Evolutionary conservation across 2,888 invertebrate genomes (phyloP).

Genomic region (Caradrina clavipalpis): DNA sequence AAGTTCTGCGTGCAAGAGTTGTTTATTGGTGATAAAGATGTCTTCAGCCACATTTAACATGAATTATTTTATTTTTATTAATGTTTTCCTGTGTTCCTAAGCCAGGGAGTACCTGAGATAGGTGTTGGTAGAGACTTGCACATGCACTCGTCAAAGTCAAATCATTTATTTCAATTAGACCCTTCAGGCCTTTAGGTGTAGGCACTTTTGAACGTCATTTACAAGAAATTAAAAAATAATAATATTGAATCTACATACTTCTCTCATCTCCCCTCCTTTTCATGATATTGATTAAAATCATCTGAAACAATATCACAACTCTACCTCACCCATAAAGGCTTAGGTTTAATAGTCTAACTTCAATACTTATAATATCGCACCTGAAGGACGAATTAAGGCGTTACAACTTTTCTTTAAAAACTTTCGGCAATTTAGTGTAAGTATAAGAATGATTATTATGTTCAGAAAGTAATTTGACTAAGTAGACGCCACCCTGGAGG

Average conservation of each 20-base stretch:
- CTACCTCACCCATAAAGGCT: not conserved
- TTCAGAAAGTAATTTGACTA: conserved; percentile 36
- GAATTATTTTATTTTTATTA: conserved; percentile 33
- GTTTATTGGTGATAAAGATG: conserved; percentile 37
- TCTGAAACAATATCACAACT: not conserved
- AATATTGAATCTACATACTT: no score
- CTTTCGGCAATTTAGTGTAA: conserved; percentile 10
- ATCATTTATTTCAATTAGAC: no score
- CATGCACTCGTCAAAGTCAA: no score
- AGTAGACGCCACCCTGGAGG: conserved; percentile 35
- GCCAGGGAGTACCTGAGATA: no score
- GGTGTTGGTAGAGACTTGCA: not conserved
- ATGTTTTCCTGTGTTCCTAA: not conserved
- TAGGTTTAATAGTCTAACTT: not conserved
- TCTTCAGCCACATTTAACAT: conserved; percentile 4
- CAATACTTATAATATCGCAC: conserved; percentile 7
- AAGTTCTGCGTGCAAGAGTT: conserved; percentile 1
- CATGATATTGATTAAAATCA: not conserved
- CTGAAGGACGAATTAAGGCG: conserved; percentile 15
- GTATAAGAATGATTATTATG: conserved; percentile 22
- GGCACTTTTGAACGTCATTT: no score
- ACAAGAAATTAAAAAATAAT: no score
- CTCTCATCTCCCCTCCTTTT: not conserved
- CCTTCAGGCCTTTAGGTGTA: no score
- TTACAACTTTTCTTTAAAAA: conserved; percentile 16